Evolutionary conservation across 1,140 invertebrate genomes (phyloP).

Genomic region (Brachystomella parvula): DNA sequence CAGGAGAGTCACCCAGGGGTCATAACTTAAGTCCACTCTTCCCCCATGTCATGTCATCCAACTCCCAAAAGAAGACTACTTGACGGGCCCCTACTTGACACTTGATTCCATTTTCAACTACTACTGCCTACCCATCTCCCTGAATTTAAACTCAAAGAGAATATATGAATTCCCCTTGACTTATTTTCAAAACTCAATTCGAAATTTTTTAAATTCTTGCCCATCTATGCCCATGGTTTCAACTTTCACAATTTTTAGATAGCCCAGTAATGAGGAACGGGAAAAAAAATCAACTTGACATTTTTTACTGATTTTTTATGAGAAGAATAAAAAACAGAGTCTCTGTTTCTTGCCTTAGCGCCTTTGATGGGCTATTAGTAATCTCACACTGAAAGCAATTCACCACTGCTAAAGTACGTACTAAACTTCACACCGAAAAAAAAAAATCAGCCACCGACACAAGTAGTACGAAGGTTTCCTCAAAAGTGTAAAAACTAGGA

Average conservation of each 20-base stretch:
- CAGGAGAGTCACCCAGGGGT: conserved; percentile 31
- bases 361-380: conserved; percentile 30
- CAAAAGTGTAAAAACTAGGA: neutral
- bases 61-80: neutral
- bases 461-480: neutral
- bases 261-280: too few species aligned
- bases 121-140: too few species aligned
- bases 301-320: conserved; percentile 21
- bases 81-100: too few species aligned
- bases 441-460: neutral
- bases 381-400: conserved; percentile 24
- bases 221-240: too few species aligned
- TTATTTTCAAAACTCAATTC: too few species aligned
- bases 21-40: conserved; percentile 29
- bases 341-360: conserved; percentile 10
- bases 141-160: too few species aligned
- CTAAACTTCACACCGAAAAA: neutral
- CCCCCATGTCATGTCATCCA: neutral
- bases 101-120: too few species aligned
- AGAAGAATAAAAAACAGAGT: conserved; percentile 32
- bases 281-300: conserved; percentile 30
- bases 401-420: neutral
- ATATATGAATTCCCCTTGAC: too few species aligned
- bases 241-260: too few species aligned
- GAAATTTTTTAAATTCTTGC: too few species aligned